phyloP scores from a whole-genome alignment of 1,140 invertebrate species.

The Achatina immaculata region DNA sequence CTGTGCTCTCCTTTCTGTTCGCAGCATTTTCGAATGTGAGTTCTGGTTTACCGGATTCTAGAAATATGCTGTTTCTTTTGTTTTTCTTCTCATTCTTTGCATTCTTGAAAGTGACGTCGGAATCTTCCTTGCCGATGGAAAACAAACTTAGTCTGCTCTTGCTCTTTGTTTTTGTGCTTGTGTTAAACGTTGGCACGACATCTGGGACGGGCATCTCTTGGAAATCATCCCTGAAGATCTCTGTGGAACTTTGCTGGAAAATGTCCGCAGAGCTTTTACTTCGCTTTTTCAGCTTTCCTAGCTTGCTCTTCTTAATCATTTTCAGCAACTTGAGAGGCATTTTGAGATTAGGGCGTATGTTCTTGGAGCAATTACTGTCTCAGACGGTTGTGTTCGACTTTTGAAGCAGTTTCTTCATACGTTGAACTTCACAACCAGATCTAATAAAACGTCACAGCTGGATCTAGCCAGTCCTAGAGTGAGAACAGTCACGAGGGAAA shows the following conservation, averaged over 20 bases:
- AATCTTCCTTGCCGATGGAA: not conserved
- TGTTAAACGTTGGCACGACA: no score
- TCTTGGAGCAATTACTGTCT: no score
- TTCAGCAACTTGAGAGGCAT: slow-evolving; percentile 3
- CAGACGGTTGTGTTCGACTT: no score
- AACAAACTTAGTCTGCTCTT: not conserved
- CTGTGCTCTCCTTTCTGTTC: not conserved
- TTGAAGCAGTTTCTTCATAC: no score
- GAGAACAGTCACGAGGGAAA: no score
- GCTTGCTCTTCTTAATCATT: not conserved
- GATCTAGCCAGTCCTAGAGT: no score
- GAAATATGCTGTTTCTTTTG: not conserved
- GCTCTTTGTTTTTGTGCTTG: not conserved
- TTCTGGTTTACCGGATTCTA: not conserved
- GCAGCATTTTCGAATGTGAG: not conserved
- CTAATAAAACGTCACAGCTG: no score
- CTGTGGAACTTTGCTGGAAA: no score
- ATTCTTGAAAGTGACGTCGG: not conserved
- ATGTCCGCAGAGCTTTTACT: not conserved
- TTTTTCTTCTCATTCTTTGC: not conserved
- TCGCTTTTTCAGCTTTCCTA: not conserved
- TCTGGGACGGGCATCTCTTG: no score
- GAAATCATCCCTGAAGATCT: no score
- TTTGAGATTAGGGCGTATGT: not conserved
- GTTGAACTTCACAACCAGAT: no score